These are phyloP conservation scores for Hippocampus abdominalis DNA, from an alignment of 2,113 vertebrate species.

Conservation along the genomic window DNA sequence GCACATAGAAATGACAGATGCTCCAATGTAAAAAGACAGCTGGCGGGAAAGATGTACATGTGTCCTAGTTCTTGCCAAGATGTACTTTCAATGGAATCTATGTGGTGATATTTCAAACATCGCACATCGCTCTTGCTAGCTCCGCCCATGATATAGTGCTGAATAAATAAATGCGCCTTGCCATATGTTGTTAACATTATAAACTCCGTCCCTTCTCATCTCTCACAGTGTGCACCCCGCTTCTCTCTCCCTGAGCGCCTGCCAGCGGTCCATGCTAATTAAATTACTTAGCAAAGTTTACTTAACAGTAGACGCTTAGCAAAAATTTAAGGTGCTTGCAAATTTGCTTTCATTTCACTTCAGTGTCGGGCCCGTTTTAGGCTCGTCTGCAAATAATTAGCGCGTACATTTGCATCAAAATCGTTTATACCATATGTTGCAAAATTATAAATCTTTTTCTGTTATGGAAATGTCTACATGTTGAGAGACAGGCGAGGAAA, in stretches of 20 bases:
- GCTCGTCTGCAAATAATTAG: slow-evolving; percentile 89
- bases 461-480: slow-evolving; percentile 80
- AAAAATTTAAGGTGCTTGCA: slow-evolving; percentile 84
- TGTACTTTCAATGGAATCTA: slow-evolving; percentile 12
- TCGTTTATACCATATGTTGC: slow-evolving; percentile 86
- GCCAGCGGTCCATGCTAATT: slow-evolving; percentile 76
- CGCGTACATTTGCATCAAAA: slow-evolving; percentile 90
- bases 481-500: slow-evolving; percentile 47
- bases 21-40: not conserved
- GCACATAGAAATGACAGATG: slow-evolving; percentile 13
- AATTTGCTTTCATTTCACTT: slow-evolving; percentile 89
- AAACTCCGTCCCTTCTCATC: slow-evolving; percentile 36
- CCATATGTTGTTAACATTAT: slow-evolving; percentile 24
- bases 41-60: slow-evolving; percentile 16
- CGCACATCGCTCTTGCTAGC: slow-evolving; percentile 1
- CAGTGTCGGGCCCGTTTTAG: slow-evolving; percentile 78
- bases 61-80: not conserved
- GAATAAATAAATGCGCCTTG: not conserved
- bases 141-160: not conserved
- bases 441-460: slow-evolving; percentile 76
- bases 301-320: slow-evolving; percentile 80
- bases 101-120: slow-evolving; percentile 32
- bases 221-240: slow-evolving; percentile 32
- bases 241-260: slow-evolving; percentile 36
- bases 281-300: slow-evolving; percentile 85